These are phyloP conservation scores for Idaea straminata DNA, from an alignment of 2,888 invertebrate genomes.

Conservation along the genomic window DNA sequence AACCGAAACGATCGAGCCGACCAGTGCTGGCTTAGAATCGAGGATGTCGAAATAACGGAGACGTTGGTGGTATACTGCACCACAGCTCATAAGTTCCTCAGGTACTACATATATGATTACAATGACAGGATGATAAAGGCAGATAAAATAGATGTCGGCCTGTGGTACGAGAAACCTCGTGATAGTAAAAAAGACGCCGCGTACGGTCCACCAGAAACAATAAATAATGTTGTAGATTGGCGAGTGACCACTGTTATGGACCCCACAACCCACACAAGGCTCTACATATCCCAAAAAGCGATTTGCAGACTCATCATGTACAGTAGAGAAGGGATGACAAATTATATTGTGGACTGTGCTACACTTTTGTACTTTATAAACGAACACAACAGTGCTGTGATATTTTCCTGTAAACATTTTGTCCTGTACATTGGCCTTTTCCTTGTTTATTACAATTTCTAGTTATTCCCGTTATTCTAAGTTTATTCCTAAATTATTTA, in stretches of 20 bases:
- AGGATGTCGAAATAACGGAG: slow-evolving; percentile 64
- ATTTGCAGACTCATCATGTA: slow-evolving; percentile 66
- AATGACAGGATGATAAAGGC: slow-evolving; percentile 63
- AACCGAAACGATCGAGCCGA: slow-evolving; percentile 65
- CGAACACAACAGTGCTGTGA: slow-evolving; percentile 45
- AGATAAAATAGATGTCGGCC: slow-evolving; percentile 61
- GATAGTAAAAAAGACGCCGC: slow-evolving; percentile 37
- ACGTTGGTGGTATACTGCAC: slow-evolving; percentile 58
- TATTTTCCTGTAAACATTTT: neutral
- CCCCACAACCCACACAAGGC: slow-evolving; percentile 52
- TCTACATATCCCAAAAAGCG: slow-evolving; percentile 63
- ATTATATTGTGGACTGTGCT: slow-evolving; percentile 63
- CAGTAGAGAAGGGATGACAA: slow-evolving; percentile 61
- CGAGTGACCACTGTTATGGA: slow-evolving; percentile 59
- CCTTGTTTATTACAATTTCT: slow-evolving; percentile 10
- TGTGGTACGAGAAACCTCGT: slow-evolving; percentile 62
- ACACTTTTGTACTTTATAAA: slow-evolving; percentile 63
- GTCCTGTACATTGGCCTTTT: slow-evolving; percentile 16
- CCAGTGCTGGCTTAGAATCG: slow-evolving; percentile 70
- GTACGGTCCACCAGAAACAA: slow-evolving; percentile 36
- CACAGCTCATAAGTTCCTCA: slow-evolving; percentile 57
- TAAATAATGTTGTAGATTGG: slow-evolving; percentile 55
- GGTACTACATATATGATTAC: slow-evolving; percentile 60
- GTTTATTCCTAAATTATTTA: neutral
- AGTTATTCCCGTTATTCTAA: slow-evolving; percentile 10